Evolutionary conservation across 1,140 invertebrate species (phyloP).

Genomic region (Lordiphosa collinella): DNA sequence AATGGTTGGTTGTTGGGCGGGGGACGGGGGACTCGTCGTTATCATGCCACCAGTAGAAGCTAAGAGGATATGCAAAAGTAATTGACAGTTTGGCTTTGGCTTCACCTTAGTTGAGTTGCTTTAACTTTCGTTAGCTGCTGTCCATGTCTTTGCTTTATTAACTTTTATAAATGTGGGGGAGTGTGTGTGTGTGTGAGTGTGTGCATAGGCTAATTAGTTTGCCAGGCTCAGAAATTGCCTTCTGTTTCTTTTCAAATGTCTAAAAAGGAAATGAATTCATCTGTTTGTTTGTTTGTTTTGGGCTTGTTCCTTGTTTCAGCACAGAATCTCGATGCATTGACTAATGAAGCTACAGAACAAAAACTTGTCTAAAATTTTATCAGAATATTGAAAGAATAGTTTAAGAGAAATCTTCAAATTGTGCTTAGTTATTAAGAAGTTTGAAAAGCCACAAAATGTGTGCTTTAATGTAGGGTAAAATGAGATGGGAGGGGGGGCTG

Average conservation of each 20-base stretch:
- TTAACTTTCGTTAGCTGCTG: constrained; percentile 13
- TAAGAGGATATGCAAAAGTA: constrained; percentile 62
- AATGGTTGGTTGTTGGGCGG: neutral
- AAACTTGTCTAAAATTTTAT: no score
- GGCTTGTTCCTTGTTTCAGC: constrained; percentile 11
- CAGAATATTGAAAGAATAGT: no score
- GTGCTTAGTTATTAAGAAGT: no score
- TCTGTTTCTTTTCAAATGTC: constrained; percentile 25
- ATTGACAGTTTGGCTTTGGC: constrained; percentile 51
- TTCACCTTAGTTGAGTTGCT: constrained; percentile 14
- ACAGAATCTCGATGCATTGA: no score
- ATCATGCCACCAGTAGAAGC: constrained; percentile 11
- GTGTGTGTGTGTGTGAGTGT: constrained; percentile 26
- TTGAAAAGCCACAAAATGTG: no score
- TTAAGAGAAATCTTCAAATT: no score
- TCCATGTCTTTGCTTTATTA: constrained; percentile 44
- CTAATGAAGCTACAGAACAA: neutral
- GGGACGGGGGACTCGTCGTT: constrained; percentile 5
- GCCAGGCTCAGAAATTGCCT: constrained; percentile 44
- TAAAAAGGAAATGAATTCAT: constrained; percentile 74
- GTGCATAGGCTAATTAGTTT: constrained; percentile 75
- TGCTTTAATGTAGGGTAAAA: no score
- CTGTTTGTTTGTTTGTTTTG: constrained; percentile 46
- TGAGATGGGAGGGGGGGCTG: no score
- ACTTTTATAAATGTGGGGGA: constrained; percentile 49